Conservation (phyloP, 37 sponge, comb jelly and placozoan species). For the Cladorhizidae sp. region DNA sequence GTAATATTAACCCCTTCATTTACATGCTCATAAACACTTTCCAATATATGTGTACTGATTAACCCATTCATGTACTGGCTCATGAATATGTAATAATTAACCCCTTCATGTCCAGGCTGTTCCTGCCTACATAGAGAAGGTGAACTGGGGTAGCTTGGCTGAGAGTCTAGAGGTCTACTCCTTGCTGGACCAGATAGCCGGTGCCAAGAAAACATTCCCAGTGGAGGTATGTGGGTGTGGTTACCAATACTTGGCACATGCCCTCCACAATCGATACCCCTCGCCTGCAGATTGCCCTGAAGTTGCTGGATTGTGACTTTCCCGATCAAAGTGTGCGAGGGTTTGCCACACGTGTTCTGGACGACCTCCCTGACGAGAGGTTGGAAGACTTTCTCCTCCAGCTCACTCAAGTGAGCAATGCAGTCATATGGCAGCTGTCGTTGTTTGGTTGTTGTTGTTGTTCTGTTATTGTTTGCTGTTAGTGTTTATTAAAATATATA, state of each 20-base stretch:
- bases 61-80: neutral
- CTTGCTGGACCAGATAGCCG: conserved; percentile 39
- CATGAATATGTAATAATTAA: neutral
- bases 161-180: conserved; percentile 61
- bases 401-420: conserved; percentile 73
- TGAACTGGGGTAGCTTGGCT: conserved; percentile 64
- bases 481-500: too few species aligned
- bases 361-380: conserved; percentile 59
- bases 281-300: conserved; percentile 56
- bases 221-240: conserved; percentile 46
- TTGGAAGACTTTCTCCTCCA: conserved; percentile 81
- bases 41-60: neutral
- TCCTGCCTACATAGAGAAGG: conserved; percentile 57
- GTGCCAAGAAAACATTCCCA: conserved; percentile 27
- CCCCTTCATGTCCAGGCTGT: conserved; percentile 47
- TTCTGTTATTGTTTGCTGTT: too few species aligned
- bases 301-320: conserved; percentile 73
- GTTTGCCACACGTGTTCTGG: conserved; percentile 65
- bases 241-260: neutral
- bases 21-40: too few species aligned
- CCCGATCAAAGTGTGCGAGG: conserved; percentile 69
- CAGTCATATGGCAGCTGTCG: too few species aligned
- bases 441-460: too few species aligned
- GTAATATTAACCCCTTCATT: too few species aligned
- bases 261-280: neutral